A percentile compares a stretch with the other conserved stretches of the same genome.
Evolutionary conservation across 2,888 invertebrate genomes (phyloP).

Genomic region (Heliconius cydno): DNA sequence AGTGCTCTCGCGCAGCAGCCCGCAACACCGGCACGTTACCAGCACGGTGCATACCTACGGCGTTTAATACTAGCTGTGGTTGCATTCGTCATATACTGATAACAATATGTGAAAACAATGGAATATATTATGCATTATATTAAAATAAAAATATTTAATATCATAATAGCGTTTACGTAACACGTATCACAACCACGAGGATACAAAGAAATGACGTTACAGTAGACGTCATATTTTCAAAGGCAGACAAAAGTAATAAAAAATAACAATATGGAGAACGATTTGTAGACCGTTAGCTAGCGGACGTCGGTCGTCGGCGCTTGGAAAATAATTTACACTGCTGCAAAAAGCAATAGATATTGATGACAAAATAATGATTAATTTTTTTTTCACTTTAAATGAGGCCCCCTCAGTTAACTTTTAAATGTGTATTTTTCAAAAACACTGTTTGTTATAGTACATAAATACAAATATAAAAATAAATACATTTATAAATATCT

Average conservation of each 20-base stretch:
- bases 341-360: slow-evolving; percentile 15
- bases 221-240: slow-evolving; percentile 30
- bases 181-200: neutral
- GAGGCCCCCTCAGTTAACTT: neutral
- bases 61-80: slow-evolving; percentile 45
- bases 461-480: neutral
- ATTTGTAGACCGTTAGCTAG: slow-evolving; percentile 67
- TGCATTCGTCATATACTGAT: slow-evolving; percentile 6
- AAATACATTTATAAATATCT: neutral
- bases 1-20: slow-evolving; percentile 65
- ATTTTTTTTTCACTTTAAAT: neutral
- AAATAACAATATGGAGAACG: slow-evolving; percentile 58
- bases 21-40: slow-evolving; percentile 58
- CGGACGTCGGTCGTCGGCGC: slow-evolving; percentile 56
- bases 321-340: slow-evolving; percentile 64
- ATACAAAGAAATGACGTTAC: neutral
- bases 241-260: slow-evolving; percentile 41
- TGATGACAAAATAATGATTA: neutral
- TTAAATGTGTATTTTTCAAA: neutral
- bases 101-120: neutral
- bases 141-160: slow-evolving; percentile 2
- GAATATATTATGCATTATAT: neutral
- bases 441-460: neutral
- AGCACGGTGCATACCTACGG: slow-evolving; percentile 43
- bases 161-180: slow-evolving; percentile 7